Base-by-base conservation (phyloP, 2,113 vertebrate genomes). In the Clarias macrocephalus region DNA sequence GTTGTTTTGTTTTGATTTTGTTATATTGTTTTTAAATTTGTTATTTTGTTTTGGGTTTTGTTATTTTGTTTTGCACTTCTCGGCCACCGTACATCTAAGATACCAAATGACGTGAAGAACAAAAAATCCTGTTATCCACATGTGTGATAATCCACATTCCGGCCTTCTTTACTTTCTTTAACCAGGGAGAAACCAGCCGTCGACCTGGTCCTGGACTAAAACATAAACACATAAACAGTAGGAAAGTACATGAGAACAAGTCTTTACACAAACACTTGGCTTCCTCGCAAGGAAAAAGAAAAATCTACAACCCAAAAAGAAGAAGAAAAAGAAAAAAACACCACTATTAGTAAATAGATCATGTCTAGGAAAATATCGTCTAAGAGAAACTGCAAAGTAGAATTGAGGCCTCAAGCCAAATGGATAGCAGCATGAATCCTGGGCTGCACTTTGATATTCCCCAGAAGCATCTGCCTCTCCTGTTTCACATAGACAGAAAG, bases 401-500 rank as follows among this genome's bases (percentile, higher is more conserved):
- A 82, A 89, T 65, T 81, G 57, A 60, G 48, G 65, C 89, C 87
- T 21, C 28, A 57, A 85, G 89, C 80, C 75, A 86, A 84, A 80
- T 82, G 70, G 56, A 83, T 75, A 86, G 65, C 85, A 81, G 56
- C 52, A 16, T 21, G 83, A 65, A 85, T 85, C 33, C 86, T 62
- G 21, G 66, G 48, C 65, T 72, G 82, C 88, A 66, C 81, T 85
- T 19, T 23, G 56, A 83, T 89, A 81, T 85, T 87, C 84, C 87
- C 59, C 80, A 85, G 63, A 52, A 89, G 73, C 79, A 60, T 85
- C 79, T 82, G 66, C 57, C 42, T 88, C 76, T 56, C 76, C 48
- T 21, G 23, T 70, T 72, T 77, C 76, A 52, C 72, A 84, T 56
- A 70, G 86, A 88, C 88, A 87, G 89, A 89, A 82, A 87, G 65